These are phyloP conservation scores for Potamilus streckersoni DNA, from an alignment of 1,140 invertebrate genomes.

Conservation along the genomic window DNA sequence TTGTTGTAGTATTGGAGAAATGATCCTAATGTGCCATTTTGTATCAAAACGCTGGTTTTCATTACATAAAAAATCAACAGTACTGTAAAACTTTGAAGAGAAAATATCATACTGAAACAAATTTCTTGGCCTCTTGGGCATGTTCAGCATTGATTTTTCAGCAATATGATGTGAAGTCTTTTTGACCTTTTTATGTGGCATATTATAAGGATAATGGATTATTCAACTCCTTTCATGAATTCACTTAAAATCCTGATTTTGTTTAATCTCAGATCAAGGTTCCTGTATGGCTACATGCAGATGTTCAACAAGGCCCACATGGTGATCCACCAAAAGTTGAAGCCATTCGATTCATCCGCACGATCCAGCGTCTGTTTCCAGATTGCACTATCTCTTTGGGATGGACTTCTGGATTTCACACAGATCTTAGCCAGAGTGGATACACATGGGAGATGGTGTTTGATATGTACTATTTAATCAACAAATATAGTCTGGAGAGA, in stretches of 20 bases:
- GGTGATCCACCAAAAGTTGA: constrained; percentile 77
- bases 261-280: constrained; percentile 73
- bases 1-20: too few species aligned
- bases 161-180: not conserved
- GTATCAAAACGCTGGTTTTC: too few species aligned
- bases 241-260: constrained; percentile 6
- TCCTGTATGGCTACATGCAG: constrained; percentile 92
- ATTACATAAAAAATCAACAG: too few species aligned
- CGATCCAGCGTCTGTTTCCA: constrained; percentile 73
- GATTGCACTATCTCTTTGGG: constrained; percentile 83
- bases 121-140: too few species aligned
- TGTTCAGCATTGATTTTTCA: not conserved
- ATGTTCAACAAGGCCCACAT: constrained; percentile 84
- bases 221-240: not conserved
- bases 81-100: too few species aligned
- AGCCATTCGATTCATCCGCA: constrained; percentile 75
- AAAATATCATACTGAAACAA: too few species aligned
- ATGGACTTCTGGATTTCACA: constrained; percentile 82
- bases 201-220: not conserved
- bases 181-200: not conserved
- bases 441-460: constrained; percentile 80
- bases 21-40: too few species aligned
- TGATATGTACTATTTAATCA: constrained; percentile 78
- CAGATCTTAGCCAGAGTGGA: constrained; percentile 67
- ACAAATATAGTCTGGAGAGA: constrained; percentile 72